Conservation (phyloP, 1,140 invertebrate genomes). For the Sweltsa coloradensis region DNA sequence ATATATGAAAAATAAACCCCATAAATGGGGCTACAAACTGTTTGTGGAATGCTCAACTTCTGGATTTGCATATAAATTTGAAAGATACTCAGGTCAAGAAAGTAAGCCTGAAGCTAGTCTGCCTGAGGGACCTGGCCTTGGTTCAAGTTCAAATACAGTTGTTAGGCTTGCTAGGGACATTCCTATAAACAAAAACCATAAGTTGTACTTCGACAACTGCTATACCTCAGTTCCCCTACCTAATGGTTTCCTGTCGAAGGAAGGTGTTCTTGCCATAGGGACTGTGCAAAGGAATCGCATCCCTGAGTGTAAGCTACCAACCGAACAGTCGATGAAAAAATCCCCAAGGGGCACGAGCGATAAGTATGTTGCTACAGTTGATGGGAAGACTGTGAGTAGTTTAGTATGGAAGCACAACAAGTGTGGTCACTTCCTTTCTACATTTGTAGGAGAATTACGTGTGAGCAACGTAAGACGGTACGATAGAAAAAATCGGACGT, state of each 20-base stretch:
- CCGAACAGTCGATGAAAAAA: neutral
- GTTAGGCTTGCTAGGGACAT: conserved; percentile 8
- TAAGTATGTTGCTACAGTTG: neutral
- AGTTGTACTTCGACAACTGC: conserved; percentile 25
- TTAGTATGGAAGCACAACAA: conserved; percentile 26
- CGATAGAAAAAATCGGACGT: conserved; percentile 18
- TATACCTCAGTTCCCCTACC: conserved; percentile 22
- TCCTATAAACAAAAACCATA: conserved; percentile 16
- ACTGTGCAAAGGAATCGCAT: conserved; percentile 18
- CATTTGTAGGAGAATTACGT: conserved; percentile 16
- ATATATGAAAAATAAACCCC: conserved; percentile 25
- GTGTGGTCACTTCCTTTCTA: conserved; percentile 23
- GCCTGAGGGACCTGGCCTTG: conserved; percentile 18
- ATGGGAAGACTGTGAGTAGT: neutral
- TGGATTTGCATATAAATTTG: conserved; percentile 24
- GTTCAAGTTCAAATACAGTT: conserved; percentile 19
- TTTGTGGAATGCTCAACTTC: conserved; percentile 16
- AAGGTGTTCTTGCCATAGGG: conserved; percentile 20
- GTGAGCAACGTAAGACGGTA: neutral
- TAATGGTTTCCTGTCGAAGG: conserved; percentile 18
- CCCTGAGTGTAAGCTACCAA: conserved; percentile 12
- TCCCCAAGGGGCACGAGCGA: neutral
- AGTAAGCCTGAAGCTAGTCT: conserved; percentile 7
- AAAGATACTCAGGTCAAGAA: conserved; percentile 18
- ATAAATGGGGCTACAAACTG: conserved; percentile 26